Conservation (phyloP, 2,113 vertebrate species). For the Rattus rattus region DNA sequence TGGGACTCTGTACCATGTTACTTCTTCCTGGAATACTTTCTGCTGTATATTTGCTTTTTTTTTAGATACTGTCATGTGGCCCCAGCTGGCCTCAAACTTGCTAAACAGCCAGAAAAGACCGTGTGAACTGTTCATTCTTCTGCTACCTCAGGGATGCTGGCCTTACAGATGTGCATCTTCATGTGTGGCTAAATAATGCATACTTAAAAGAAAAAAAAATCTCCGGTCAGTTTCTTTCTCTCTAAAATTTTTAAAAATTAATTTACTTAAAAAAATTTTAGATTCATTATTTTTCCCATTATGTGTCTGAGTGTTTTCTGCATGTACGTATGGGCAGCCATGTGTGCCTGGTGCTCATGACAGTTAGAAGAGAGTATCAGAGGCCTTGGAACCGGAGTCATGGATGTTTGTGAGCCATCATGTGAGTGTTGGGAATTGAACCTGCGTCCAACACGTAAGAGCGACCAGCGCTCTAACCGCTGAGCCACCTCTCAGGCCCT, state of each 20-base stretch:
- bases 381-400: background rate
- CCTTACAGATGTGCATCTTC: background rate
- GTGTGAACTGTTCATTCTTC: background rate
- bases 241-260: background rate
- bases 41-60: background rate
- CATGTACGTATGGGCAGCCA: background rate
- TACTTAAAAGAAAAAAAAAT: background rate
- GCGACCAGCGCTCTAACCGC: background rate
- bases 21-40: constrained; percentile 2
- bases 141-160: background rate
- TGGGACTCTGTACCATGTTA: background rate
- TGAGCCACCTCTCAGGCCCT: background rate
- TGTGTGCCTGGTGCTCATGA: background rate
- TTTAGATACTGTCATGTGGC: background rate
- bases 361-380: background rate
- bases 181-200: background rate
- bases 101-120: background rate
- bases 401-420: background rate
- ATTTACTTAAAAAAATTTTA: background rate
- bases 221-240: background rate
- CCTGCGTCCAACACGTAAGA: background rate
- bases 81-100: background rate
- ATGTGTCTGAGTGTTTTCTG: background rate
- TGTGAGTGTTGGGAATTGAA: background rate
- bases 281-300: background rate